phyloP scores from a whole-genome alignment of 1,140 invertebrate genomes.

The Drosophila yakuba region DNA sequence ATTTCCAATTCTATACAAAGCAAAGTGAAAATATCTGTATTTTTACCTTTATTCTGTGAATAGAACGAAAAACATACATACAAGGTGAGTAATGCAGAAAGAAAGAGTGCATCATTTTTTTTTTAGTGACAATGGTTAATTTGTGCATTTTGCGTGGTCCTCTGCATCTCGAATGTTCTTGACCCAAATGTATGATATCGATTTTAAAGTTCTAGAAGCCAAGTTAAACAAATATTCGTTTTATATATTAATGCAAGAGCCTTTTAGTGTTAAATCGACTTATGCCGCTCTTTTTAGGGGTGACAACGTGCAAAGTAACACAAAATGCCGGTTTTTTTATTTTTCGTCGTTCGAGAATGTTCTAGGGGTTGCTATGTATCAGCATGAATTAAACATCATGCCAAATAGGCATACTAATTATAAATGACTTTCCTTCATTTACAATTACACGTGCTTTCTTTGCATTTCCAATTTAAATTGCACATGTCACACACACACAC shows the following conservation, averaged over 20 bases:
- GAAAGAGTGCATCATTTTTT: background rate
- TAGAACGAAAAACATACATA: constrained; percentile 29
- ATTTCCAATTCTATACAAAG: constrained; percentile 60
- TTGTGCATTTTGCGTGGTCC: background rate
- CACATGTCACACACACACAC: background rate
- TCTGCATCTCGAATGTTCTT: constrained; percentile 39
- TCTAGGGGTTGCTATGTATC: constrained; percentile 3
- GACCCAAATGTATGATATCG: constrained; percentile 57
- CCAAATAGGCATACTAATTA: constrained; percentile 1
- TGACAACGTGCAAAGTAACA: background rate
- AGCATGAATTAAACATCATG: constrained; percentile 8
- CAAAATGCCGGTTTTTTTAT: constrained; percentile 26
- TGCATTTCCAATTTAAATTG: constrained; percentile 10
- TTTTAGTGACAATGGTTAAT: background rate
- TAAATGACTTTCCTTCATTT: background rate
- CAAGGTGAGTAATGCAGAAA: constrained; percentile 23
- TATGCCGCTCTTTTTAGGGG: constrained; percentile 2
- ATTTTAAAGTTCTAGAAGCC: constrained; percentile 51
- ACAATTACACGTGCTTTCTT: constrained; percentile 12
- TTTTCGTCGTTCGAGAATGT: constrained; percentile 11
- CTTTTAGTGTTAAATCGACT: background rate
- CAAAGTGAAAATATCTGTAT: constrained; percentile 53
- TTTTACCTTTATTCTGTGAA: constrained; percentile 61
- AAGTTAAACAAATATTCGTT: too few species aligned
- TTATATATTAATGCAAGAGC: background rate